Evolutionary conservation across 2,797 vertebrate genomes (phyloP).

Genomic region (Aplochiton taeniatus): DNA sequence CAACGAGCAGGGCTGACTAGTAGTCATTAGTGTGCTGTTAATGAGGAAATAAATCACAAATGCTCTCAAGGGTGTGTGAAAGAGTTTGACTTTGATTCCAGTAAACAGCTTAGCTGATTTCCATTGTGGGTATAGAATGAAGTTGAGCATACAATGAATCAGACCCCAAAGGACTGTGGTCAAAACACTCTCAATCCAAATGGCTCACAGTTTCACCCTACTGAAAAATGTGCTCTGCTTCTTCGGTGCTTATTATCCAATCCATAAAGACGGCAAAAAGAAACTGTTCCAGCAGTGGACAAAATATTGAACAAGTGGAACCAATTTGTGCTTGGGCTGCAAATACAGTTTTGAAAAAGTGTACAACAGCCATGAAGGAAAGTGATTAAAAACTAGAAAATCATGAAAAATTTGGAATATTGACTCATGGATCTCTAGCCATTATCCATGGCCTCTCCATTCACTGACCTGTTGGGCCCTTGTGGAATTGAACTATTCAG

Average conservation of each 20-base stretch:
- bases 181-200: constrained; percentile 24
- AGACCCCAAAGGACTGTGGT: constrained; percentile 12
- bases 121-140: constrained; percentile 22
- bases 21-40: constrained; percentile 51
- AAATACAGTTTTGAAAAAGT: too few relatives aligned
- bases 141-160: constrained; percentile 22
- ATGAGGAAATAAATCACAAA: constrained; percentile 55
- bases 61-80: constrained; percentile 37
- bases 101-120: constrained; percentile 41
- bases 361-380: too few relatives aligned
- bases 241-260: constrained; percentile 11
- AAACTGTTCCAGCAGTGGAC: too few relatives aligned
- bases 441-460: constrained; percentile 49
- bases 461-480: constrained; percentile 24
- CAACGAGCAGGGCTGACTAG: constrained; percentile 29
- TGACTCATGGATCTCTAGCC: constrained; percentile 15
- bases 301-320: too few relatives aligned
- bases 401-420: constrained; percentile 13
- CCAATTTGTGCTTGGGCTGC: too few relatives aligned
- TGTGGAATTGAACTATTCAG: constrained; percentile 28
- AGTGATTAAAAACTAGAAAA: too few relatives aligned
- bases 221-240: constrained; percentile 2
- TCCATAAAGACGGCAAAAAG: background rate
- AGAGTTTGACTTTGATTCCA: constrained; percentile 33
- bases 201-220: background rate